Base-by-base conservation (phyloP, 2,888 invertebrate genomes). In the Agrochola litura region DNA sequence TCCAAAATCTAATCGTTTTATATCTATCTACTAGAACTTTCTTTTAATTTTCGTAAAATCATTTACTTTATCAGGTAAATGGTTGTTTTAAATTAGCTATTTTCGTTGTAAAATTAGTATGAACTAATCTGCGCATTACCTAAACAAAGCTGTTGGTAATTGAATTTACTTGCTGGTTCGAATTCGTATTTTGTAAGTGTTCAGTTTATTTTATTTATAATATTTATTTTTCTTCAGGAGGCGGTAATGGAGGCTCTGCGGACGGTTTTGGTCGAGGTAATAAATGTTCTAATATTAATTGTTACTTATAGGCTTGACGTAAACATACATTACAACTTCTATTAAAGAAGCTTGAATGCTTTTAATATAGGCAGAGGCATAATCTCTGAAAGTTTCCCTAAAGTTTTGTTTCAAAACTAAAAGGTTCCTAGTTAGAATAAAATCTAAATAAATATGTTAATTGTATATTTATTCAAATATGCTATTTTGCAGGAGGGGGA, bases 251-350 rank as follows among this genome's bases (percentile, higher is more conserved):
- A 41, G 90, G 91, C 22, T 85, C 88, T 37, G 90, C 91, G 8
- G 86, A 85, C 79, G 91, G 90, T n/a, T 94, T 92, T 88, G 94
- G 93, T 72, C 86, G 89, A 77, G 95, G 95, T 95, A 91, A 88
- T 73, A 73, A 16, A 72, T 64, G 4, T 70, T 71, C 19, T 54
- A 52, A 30, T 10, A 52, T 10, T 58, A 52, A 10, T 56, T 16
- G 1, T 56, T 56, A 37, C 14, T 41, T 41, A 64, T 16, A n/a
- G n/a, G 41, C 5, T 41, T 41, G 4, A 41, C n/a, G 14, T 14
- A 41, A 14, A 6, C 30, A 60, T 16, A 60, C 9, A n/a, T 16
- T 37, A 10, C 6, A 37, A 56, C 37, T 37, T 68, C 30, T 52
- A 54, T 67, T 16, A 1, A n/a, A 25, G 25, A 49, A 66, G 19